Conservation (phyloP, 2,888 invertebrate species). For the Melipona beecheii region DNA sequence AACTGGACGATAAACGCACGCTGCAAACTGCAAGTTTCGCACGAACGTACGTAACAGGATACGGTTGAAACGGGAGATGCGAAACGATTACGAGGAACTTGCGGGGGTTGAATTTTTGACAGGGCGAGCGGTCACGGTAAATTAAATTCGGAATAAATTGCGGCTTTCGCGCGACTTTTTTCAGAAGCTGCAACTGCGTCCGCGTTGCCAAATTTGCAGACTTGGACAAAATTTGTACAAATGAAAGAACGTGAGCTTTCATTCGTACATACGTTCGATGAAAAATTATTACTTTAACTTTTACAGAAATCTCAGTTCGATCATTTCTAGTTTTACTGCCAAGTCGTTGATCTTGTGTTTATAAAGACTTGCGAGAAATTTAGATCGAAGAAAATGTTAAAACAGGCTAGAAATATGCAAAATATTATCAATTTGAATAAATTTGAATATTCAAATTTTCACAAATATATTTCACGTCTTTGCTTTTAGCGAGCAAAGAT, state of each 20-base stretch:
- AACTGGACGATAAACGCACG: constrained; percentile 1
- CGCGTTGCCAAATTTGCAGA: not conserved
- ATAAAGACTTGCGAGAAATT: not conserved
- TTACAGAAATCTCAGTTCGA: too few species aligned
- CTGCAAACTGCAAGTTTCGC: constrained; percentile 1
- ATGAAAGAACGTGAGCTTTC: too few species aligned
- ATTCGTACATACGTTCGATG: too few species aligned
- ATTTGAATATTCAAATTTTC: not conserved
- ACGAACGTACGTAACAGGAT: not conserved
- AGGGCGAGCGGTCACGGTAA: not conserved
- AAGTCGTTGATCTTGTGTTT: not conserved
- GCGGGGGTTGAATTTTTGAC: not conserved
- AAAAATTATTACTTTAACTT: too few species aligned
- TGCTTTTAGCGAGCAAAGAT: not conserved
- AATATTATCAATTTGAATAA: too few species aligned
- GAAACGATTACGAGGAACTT: not conserved
- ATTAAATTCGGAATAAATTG: constrained; percentile 2
- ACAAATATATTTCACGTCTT: too few species aligned
- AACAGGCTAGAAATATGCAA: too few species aligned
- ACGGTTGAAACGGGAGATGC: not conserved
- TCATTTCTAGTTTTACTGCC: not conserved
- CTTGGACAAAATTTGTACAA: too few species aligned
- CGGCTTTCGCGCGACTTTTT: too few species aligned
- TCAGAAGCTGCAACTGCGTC: too few species aligned
- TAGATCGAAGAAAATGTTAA: too few species aligned